A percentile compares a stretch with the other conserved stretches of the same genome.
Evolutionary conservation across 2,888 invertebrate genomes (phyloP).

Genomic region (Cosmopolites sordidus): DNA sequence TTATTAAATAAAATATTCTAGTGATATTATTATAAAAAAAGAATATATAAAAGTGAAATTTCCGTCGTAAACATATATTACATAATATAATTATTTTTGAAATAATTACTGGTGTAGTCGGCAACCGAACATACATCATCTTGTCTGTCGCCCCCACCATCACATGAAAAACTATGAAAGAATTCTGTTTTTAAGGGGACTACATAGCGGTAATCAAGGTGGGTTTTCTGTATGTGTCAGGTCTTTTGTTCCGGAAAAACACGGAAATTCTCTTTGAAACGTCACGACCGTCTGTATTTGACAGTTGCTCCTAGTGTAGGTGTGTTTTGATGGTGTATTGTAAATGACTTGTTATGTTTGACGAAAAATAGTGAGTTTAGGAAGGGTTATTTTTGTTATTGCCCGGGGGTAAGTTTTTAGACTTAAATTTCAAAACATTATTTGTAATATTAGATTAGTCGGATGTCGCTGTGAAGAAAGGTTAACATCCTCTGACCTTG

Average conservation of each 20-base stretch:
- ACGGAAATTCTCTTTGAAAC: slow-evolving; percentile 5
- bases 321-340: slow-evolving; percentile 9
- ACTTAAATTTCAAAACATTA: background rate
- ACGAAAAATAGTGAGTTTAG: slow-evolving; percentile 6
- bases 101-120: background rate
- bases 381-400: background rate
- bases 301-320: slow-evolving; percentile 12
- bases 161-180: too few species aligned
- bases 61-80: too few species aligned
- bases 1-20: background rate
- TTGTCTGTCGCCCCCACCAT: too few species aligned
- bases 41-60: background rate
- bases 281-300: slow-evolving; percentile 8
- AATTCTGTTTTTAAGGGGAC: background rate
- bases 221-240: background rate
- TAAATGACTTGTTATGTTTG: slow-evolving; percentile 6
- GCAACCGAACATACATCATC: slow-evolving; percentile 6
- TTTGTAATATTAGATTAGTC: too few species aligned
- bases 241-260: slow-evolving; percentile 3
- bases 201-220: slow-evolving; percentile 2
- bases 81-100: background rate
- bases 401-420: background rate
- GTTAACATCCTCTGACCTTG: slow-evolving; percentile 9
- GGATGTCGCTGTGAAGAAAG: background rate
- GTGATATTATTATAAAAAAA: background rate